A percentile compares a stretch with the other conserved stretches of the same genome.
These are phyloP conservation scores for Thymelicus lineola DNA, from an alignment of 2,888 invertebrate species.

Conservation along the genomic window DNA sequence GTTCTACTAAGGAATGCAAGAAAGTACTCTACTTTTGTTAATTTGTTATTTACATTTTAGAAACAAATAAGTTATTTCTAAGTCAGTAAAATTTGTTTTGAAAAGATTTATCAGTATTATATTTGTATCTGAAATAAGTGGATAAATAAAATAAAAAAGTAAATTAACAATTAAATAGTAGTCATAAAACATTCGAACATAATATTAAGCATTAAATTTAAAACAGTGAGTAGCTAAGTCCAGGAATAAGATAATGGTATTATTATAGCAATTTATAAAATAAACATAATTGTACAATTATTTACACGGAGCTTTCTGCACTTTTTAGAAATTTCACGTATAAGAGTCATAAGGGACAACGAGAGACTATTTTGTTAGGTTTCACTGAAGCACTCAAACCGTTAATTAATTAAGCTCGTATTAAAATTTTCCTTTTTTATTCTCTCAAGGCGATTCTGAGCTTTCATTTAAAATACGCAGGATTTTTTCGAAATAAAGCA, in stretches of 20 bases:
- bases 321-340: constrained; percentile 8
- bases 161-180: not conserved
- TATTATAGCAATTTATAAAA: no score
- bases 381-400: constrained; percentile 20
- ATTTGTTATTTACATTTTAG: no score
- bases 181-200: no score
- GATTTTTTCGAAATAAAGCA: not conserved
- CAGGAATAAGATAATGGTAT: no score
- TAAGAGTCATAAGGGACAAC: constrained; percentile 14
- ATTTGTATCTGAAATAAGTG: no score
- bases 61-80: no score
- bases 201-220: no score
- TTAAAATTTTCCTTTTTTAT: constrained; percentile 21
- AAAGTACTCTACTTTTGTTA: no score
- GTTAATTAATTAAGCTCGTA: constrained; percentile 32
- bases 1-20: no score
- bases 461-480: not conserved
- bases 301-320: not conserved
- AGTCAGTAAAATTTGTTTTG: no score
- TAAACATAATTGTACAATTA: not conserved
- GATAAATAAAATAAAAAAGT: not conserved
- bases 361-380: constrained; percentile 26
- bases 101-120: no score
- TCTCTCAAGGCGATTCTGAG: not conserved
- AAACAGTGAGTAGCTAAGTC: no score